Percentiles rank a stretch among this genome's conserved stretches.
Conservation (phyloP, 2,113 vertebrate species). For the Mungos mungo region DNA sequence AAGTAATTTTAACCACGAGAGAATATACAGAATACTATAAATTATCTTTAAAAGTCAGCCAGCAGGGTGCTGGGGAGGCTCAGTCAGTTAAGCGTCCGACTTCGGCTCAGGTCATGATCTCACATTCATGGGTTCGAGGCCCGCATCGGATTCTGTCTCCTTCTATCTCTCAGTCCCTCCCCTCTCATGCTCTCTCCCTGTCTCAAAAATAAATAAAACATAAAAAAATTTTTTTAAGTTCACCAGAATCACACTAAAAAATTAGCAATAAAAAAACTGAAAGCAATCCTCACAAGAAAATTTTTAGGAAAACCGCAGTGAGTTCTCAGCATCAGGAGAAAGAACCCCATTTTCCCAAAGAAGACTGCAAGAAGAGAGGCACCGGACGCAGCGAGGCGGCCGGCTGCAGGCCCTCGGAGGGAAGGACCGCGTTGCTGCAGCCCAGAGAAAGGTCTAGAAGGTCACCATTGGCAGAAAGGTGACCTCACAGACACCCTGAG, state of each 20-base stretch:
- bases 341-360: background rate
- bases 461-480: too few species aligned
- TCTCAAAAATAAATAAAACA: too few species aligned
- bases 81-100: too few species aligned
- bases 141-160: too few species aligned
- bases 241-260: background rate
- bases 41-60: background rate
- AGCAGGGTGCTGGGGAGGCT: too few species aligned
- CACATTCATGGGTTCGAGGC: too few species aligned
- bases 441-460: too few species aligned
- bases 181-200: too few species aligned
- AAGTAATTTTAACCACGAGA: background rate
- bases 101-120: too few species aligned
- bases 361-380: background rate
- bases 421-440: background rate
- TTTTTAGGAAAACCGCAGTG: background rate
- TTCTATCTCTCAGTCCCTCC: too few species aligned
- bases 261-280: background rate
- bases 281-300: background rate
- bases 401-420: background rate
- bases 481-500: too few species aligned
- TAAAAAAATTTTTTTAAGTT: too few species aligned
- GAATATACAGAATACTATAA: background rate
- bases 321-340: background rate
- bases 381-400: accelerated